These are phyloP conservation scores for Glyptemys insculpta DNA, from an alignment of 2,797 vertebrate genomes.

Conservation along the genomic window DNA sequence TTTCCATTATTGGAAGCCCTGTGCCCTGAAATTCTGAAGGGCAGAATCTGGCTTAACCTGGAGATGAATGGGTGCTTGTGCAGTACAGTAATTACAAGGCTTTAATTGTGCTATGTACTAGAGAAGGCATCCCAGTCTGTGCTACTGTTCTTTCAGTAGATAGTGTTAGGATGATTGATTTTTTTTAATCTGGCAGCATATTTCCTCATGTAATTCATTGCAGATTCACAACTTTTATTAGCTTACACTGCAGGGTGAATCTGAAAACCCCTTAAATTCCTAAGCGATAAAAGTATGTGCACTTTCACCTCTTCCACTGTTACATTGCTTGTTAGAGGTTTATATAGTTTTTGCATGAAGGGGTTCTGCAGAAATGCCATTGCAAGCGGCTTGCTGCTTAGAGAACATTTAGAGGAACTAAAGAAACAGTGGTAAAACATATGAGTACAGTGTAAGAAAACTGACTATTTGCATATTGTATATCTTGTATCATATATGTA, in stretches of 20 bases:
- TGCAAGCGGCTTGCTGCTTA: neutral
- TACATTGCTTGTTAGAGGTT: neutral
- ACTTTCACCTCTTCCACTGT: rapidly evolving
- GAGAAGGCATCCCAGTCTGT: neutral
- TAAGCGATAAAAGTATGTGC: neutral
- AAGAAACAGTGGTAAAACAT: neutral
- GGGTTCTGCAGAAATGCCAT: neutral
- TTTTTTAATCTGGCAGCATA: neutral
- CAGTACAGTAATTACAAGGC: neutral
- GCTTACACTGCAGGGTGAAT: neutral
- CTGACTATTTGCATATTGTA: neutral
- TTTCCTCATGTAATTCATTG: neutral
- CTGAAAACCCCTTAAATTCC: neutral
- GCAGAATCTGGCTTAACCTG: neutral
- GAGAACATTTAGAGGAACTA: neutral
- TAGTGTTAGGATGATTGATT: neutral
- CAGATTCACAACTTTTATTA: neutral
- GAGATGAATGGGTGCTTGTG: neutral
- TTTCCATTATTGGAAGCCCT: neutral
- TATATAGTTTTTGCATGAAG: neutral
- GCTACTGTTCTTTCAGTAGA: neutral
- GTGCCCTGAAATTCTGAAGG: neutral
- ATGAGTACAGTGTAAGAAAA: neutral
- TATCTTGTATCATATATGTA: neutral
- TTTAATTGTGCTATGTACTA: neutral